Conservation (phyloP, 2,113 vertebrate genomes). For the Heliornis fulica region DNA sequence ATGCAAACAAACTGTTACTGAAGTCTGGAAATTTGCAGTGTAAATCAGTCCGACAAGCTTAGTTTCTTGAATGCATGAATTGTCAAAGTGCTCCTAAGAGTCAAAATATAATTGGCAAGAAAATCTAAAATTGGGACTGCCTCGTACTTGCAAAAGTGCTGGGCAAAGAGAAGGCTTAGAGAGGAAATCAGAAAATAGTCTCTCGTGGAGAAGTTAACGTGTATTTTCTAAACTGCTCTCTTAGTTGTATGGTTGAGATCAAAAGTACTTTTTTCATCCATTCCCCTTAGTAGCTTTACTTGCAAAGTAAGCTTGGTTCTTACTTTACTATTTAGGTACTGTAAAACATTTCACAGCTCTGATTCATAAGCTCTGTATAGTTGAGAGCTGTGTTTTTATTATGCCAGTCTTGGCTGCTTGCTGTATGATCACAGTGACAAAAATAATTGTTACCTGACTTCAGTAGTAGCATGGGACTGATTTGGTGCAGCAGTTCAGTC, state of each 20-base stretch:
- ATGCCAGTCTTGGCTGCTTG: background rate
- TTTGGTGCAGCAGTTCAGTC: background rate
- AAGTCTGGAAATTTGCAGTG: background rate
- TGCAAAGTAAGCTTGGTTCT: background rate
- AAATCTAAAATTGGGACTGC: background rate
- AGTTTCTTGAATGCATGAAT: background rate
- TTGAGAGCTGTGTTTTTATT: background rate
- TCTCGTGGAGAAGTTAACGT: background rate
- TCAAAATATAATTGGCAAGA: background rate
- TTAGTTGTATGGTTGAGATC: background rate
- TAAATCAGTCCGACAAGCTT: background rate
- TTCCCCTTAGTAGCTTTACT: background rate
- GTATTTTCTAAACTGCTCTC: background rate
- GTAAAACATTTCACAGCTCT: background rate
- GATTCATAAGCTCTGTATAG: background rate
- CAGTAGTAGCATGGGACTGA: accelerated
- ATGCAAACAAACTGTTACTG: background rate
- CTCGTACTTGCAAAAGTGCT: background rate
- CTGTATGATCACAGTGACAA: background rate
- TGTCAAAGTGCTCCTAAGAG: background rate
- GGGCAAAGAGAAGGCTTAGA: background rate
- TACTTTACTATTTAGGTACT: background rate
- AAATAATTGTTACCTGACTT: background rate
- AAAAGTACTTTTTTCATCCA: background rate
- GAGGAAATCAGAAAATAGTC: background rate